These are phyloP conservation scores for Neolamprologus cancellatus DNA, from an alignment of 2,113 vertebrate genomes.

Conservation along the genomic window DNA sequence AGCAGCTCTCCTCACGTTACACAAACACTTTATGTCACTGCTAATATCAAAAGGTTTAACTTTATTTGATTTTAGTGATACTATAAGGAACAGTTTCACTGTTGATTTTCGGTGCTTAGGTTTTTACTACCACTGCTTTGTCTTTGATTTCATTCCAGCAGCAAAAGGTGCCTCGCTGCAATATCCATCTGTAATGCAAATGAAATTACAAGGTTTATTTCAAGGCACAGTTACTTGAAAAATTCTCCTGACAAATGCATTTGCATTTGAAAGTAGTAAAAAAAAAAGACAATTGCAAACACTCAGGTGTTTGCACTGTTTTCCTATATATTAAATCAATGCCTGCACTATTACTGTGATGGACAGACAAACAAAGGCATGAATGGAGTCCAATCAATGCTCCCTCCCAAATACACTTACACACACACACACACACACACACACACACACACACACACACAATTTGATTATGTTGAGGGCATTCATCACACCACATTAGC, in stretches of 20 bases:
- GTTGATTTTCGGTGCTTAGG: background rate
- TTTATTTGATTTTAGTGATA: background rate
- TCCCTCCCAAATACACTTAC: background rate
- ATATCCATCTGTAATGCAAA: background rate
- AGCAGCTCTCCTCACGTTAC: accelerated
- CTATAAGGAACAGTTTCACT: background rate
- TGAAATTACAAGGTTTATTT: background rate
- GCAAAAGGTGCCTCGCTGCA: background rate
- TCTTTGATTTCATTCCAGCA: background rate
- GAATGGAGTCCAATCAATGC: constrained; percentile 37
- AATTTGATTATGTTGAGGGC: background rate
- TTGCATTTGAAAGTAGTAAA: background rate
- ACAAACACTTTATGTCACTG: background rate
- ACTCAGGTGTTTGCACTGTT: constrained; percentile 1
- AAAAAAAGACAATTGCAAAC: constrained; percentile 11
- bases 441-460: background rate
- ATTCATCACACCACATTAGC: constrained; percentile 22
- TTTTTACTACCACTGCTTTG: background rate
- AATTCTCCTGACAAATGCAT: background rate
- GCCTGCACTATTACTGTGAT: constrained; percentile 19
- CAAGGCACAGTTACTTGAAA: background rate
- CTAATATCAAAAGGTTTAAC: background rate
- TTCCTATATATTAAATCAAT: constrained; percentile 32
- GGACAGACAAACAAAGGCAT: constrained; percentile 37
- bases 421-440: background rate